Base-by-base conservation (phyloP, 2,113 vertebrate genomes). In the Tiliqua scincoides region DNA sequence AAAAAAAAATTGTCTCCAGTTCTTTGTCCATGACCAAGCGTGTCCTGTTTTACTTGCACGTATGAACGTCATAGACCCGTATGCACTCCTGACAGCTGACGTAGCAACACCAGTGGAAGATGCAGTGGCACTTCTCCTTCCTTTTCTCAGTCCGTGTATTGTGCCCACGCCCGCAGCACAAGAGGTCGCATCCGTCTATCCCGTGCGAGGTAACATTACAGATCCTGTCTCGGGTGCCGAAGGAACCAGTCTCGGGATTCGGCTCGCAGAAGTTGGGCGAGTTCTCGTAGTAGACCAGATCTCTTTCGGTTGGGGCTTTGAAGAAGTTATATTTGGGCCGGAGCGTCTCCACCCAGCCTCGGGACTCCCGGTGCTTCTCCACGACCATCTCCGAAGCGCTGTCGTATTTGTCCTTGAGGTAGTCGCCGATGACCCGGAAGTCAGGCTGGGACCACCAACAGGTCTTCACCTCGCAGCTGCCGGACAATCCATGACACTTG, bases 41-140 rank as follows among this genome's bases (percentile, higher is more conserved):
- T 14, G 67, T 27, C 37, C 82, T 1, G 18, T 7, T 83, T 92
- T 97, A 97, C 89, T 97, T 97, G 95, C 97, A 97, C 4, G 97
- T 97, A 91, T 97, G 97, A 86, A 97, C 97, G 0, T 97, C 97
- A 4, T 97, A 97, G 83, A 97, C 93, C n/a, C 97, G 95, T 83
- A 94, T 91, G 83, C 97, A 97, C 89, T 97, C 97, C 88, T 97
- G 97, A 87, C 97, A 97, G 93, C 97, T 97, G 59, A 97, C 97
- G 0, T 97, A 97, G 93, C 97, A 97, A 88, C 97, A 97, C 97
- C 97, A 97, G 90, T 97, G 97, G 88, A 97, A 97, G 88, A 97
- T 96, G 18, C 97, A 97, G 82, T 96, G 96, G 0, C 97, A 97
- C 67, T 97, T 97, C 89, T 97, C 97, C 17, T 95, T 92, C 14